phyloP scores from a whole-genome alignment of 2,797 vertebrate genomes.

The Rhinogobio ventralis region DNA sequence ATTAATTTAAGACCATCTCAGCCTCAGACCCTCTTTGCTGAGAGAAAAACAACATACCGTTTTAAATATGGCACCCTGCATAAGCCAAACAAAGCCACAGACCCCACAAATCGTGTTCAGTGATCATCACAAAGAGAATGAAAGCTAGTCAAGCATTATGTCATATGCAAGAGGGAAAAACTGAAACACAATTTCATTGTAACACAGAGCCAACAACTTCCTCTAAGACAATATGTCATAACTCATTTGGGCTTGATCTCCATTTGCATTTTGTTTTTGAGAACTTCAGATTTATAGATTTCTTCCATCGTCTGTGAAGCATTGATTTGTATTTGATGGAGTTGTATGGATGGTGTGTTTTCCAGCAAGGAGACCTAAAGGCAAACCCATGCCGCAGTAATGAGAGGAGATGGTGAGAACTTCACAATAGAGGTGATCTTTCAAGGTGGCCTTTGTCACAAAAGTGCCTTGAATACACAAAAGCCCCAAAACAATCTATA shows the following conservation, averaged over 20 bases:
- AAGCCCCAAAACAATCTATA: constrained; percentile 49
- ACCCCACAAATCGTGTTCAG: constrained; percentile 26
- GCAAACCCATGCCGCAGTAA: constrained; percentile 18
- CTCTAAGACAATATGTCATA: constrained; percentile 30
- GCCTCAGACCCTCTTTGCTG: constrained; percentile 11
- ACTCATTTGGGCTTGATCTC: constrained; percentile 1
- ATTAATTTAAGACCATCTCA: neutral
- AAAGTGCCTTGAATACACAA: constrained; percentile 24
- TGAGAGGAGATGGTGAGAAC: constrained; percentile 30
- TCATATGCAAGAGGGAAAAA: neutral
- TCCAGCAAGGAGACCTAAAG: constrained; percentile 8
- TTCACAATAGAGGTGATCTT: constrained; percentile 68
- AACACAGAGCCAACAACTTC: neutral
- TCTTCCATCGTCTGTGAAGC: constrained; percentile 8
- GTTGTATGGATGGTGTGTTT: neutral
- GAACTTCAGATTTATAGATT: constrained; percentile 23
- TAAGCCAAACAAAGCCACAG: constrained; percentile 64
- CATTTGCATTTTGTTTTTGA: neutral
- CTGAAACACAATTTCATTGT: constrained; percentile 2
- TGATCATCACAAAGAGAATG: constrained; percentile 30
- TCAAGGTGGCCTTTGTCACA: constrained; percentile 65
- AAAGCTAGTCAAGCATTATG: constrained; percentile 10
- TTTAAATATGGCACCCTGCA: constrained; percentile 62
- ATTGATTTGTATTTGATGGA: constrained; percentile 36
- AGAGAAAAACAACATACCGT: constrained; percentile 65